Evolutionary conservation across 2,888 invertebrate species (phyloP), one percentile per base, ranked within the genome.

Genomic region (Drosophila monieri): DNA sequence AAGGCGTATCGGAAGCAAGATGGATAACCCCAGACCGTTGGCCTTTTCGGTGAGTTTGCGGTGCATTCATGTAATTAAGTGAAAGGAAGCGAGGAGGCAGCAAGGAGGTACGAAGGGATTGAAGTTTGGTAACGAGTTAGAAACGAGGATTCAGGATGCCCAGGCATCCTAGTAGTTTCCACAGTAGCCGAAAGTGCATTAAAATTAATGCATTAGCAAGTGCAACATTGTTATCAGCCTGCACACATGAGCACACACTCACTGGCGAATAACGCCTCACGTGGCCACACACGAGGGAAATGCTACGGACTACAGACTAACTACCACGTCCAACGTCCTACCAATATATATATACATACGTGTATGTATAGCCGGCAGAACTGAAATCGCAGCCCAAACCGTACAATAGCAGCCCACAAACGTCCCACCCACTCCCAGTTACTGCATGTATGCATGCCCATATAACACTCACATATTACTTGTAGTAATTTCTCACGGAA

Each of bases 401-500:
- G 35, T 35, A 41, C 41, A 39, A 39, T 39, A 14, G 14, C 15
- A 25, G 47, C 32, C 65, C 46, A 57, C 48, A 53, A 23, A 39
- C 47, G 12, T 6, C 15, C 3, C 6, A 18, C 21, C 25, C n/a
- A 23, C 14, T 10, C 25, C 21, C 10, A 21, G 9, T 18, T 18
- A 21, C 43, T 43, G 43, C 43, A 43, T 43, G 25, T 53, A n/a
- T 39, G 68, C 72, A 41, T 48, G 70, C 67, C 73, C 59, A 68
- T 55, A 67, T 70, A 80, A 68, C 78, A 76, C 80, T 78, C 78
- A 69, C 83, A 78, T 85, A 85, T 87, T 88, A 85, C 80, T 88
- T 88, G 86, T 88, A 89, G 89, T 88, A 89, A 85, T 85, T 88
- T 89, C 89, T 85, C 89, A 85, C 88, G 89, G 89, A 85, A 85